Conservation (phyloP, 2,888 invertebrate species). For the Mythimna loreyi region DNA sequence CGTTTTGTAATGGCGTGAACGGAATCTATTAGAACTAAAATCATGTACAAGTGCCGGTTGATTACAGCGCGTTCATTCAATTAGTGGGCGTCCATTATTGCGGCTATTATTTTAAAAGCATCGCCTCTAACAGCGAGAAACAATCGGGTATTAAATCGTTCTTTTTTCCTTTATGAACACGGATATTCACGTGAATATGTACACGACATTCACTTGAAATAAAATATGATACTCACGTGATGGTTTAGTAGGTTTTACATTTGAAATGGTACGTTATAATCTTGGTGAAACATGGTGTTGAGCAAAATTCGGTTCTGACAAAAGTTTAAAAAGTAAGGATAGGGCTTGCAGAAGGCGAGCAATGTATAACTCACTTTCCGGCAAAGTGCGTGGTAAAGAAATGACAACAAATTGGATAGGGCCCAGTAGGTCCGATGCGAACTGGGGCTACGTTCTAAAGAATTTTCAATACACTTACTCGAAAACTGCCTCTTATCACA, state of each 20-base stretch:
- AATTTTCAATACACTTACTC: no score
- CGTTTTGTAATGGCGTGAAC: conserved; percentile 72
- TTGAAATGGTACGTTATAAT: conserved; percentile 13
- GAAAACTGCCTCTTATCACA: no score
- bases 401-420: no score
- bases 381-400: not conserved
- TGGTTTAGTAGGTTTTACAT: conserved; percentile 36
- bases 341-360: not conserved
- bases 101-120: conserved; percentile 72
- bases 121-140: conserved; percentile 48
- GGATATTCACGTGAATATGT: conserved; percentile 23
- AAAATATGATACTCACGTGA: conserved; percentile 31
- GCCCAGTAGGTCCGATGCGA: no score
- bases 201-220: conserved; percentile 32
- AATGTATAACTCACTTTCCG: not conserved
- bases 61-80: conserved; percentile 79
- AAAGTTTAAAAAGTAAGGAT: not conserved
- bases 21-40: conserved; percentile 77
- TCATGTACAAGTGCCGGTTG: conserved; percentile 72
- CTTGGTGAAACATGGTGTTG: not conserved
- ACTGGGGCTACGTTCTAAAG: no score
- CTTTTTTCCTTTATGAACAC: conserved; percentile 25
- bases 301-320: not conserved
- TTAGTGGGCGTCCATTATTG: conserved; percentile 73
- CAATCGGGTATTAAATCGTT: conserved; percentile 31